Base-by-base conservation (phyloP, 2,797 vertebrate species). In the Acanthopagrus latus region DNA sequence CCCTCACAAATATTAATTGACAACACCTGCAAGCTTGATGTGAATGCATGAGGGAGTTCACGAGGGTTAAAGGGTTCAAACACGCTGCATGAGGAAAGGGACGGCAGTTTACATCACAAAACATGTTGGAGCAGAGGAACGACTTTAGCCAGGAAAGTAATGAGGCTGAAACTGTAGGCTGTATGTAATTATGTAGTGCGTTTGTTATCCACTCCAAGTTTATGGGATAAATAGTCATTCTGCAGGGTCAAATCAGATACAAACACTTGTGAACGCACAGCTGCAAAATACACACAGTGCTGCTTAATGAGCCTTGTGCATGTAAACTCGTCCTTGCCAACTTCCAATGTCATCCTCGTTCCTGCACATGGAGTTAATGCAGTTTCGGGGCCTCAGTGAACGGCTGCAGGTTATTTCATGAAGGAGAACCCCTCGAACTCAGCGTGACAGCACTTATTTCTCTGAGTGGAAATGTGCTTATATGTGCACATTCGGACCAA, bases 11-110 rank as follows among this genome's bases (percentile, higher is more conserved):
- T 65, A 67, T 78, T 83, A 75, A 85, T 70, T 70, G 82, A 70
- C 77, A 70, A 78, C 77, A 76, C 64, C 77, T 83, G 82, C 74
- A 29, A 47, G 64, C 62, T 62, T 58, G 27, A 80, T 69, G 67
- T 58, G 51, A 74, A 72, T 41, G 41, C 63, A 71, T 50, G 65
- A 56, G 62, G 27, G 69, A 63, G 60, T 64, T 48, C 23, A 52
- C 33, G 47, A 33, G 21, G 38, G 44, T 60, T 12, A 41, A 65
- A 29, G 5, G 62, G 59, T 21, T 68, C 7, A 48, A 47, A 56
- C 56, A 46, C n/a, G 64, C 50, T 25, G 72, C 46, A 51, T 18
- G 27, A 63, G 38, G 12, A 63, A 23, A 3, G 23, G 60, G 58
- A 57, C 44, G 9, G 57, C 41, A 38, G 46, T 25, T 57, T 13